These are phyloP conservation scores for Tonatia bakeri DNA, from an alignment of 2,113 vertebrate species.

Conservation along the genomic window DNA sequence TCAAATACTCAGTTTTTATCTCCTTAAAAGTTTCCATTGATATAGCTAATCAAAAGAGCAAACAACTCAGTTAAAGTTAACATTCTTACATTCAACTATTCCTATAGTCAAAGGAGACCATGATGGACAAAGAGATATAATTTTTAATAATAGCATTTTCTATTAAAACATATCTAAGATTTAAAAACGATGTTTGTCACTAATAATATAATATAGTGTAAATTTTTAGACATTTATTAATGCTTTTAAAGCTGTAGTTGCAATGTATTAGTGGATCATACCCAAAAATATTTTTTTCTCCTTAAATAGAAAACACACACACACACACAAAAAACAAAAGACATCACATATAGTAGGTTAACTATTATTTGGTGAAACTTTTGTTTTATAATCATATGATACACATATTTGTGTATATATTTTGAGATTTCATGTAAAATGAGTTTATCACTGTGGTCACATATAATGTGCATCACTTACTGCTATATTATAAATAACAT, in stretches of 20 bases:
- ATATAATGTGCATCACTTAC: background rate
- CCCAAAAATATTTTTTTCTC: background rate
- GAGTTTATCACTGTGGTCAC: background rate
- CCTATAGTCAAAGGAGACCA: background rate
- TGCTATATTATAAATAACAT: background rate
- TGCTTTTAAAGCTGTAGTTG: background rate
- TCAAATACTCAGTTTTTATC: background rate
- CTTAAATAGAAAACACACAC: background rate
- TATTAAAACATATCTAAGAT: slow-evolving; percentile 12
- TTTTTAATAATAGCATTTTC: background rate
- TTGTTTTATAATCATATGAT: background rate
- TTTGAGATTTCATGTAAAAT: background rate
- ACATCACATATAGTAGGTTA: background rate
- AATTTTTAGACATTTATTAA: background rate
- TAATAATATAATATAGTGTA: background rate
- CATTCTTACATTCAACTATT: background rate
- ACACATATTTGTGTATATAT: background rate
- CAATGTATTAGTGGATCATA: background rate
- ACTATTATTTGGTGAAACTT: background rate
- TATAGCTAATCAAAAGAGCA: background rate
- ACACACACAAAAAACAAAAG: background rate
- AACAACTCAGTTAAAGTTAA: background rate
- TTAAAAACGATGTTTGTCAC: background rate
- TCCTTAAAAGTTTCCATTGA: background rate
- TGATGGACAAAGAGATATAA: background rate